Evolutionary conservation across 2,113 vertebrate species (phyloP), one percentile per base, ranked within the genome.

Genomic region (Amblyopsis rosae): DNA sequence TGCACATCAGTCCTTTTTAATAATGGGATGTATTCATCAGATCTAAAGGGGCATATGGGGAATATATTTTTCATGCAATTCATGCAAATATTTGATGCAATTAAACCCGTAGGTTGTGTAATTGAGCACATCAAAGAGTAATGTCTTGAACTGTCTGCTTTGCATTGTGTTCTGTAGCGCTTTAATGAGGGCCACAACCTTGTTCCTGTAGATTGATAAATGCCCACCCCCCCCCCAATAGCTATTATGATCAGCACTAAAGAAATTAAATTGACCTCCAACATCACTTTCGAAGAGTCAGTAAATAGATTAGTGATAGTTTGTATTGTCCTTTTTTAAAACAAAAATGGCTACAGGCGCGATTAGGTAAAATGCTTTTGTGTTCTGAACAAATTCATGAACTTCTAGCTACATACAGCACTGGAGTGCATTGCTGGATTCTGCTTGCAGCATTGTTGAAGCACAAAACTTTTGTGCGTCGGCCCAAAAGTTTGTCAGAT

Each of bases 381-480:
- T 1, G 35, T 7, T 41, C 35, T 41, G 35, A 11, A 50, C 49
- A 9, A 11, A 13, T 3, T 26, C 47, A 63, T 67, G 67, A 64
- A 67, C 57, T 61, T 35, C 17, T 63, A 71, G 32, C 67, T 59
- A 41, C 57, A 62, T 15, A 41, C 75, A 16, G 49, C 12, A 10
- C 9, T 11, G 5, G 35, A 51, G 60, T 63, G 58, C 49, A 1
- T 58, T 46, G 45, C 57, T 62, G 65, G 16, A 9, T 56, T 54
- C 63, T 59, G 51, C 35, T 41, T 41, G 3, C 62, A 50, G 58
- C 32, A 16, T 8, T 9, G 12, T 12, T 17, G 33, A 48, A 46
- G 32, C 67, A 19, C 19, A 19, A 19, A 19, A 19, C 19, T 19
- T 19, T 19, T 19, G 19, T 19, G 19, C 19, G 1, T 19, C 19